Conservation (phyloP, 2,888 invertebrate species). For the Diarsia brunnea region DNA sequence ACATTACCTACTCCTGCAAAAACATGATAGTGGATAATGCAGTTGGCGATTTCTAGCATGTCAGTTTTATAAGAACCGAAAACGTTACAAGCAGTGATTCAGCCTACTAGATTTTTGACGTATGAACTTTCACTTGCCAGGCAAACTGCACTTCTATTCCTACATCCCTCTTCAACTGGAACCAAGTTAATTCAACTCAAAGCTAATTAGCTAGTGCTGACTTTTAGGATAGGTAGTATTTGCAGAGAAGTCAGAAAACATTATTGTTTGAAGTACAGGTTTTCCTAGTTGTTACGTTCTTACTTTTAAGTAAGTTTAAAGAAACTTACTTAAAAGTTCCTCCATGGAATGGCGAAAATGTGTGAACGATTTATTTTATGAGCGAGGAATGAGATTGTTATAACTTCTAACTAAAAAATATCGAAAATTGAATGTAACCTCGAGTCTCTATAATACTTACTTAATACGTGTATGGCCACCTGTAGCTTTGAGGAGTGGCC, state of each 20-base stretch:
- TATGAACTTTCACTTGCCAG: neutral
- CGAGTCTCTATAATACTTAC: neutral
- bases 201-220: neutral
- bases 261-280: neutral
- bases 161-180: neutral
- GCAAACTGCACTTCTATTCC: neutral
- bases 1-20: neutral
- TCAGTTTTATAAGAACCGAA: neutral
- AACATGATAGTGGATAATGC: neutral
- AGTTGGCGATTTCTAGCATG: neutral
- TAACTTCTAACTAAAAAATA: neutral
- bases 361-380: no score
- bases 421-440: neutral
- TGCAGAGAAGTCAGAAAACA: neutral
- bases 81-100: neutral
- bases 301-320: no score
- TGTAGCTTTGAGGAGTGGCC: conserved; percentile 14
- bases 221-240: neutral
- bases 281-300: neutral
- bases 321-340: neutral
- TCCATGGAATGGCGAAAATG: no score
- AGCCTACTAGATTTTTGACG: conserved; percentile 38
- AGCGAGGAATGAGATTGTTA: neutral
- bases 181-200: neutral
- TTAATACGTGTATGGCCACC: conserved; percentile 5